Conservation (phyloP, 1,140 invertebrate species). For the Ostrea edulis region DNA sequence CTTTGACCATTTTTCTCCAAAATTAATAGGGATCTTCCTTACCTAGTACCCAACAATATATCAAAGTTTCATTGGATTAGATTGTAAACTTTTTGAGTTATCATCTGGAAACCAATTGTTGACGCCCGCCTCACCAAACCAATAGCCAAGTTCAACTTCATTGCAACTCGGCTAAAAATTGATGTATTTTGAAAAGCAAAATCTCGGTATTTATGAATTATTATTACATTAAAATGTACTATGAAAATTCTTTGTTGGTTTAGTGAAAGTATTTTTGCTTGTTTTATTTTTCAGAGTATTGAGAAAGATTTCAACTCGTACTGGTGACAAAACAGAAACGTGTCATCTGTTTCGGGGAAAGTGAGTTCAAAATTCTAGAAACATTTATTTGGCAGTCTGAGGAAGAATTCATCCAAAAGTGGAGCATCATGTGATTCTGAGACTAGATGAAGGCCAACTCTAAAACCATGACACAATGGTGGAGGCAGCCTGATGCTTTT, state of each 20-base stretch:
- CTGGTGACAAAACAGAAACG: slow-evolving; percentile 29
- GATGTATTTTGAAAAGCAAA: too few species aligned
- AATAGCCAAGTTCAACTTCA: too few species aligned
- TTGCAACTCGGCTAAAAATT: too few species aligned
- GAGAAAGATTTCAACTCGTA: slow-evolving; percentile 49
- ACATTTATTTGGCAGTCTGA: neutral
- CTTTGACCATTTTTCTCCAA: too few species aligned
- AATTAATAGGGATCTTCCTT: too few species aligned
- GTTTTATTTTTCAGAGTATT: slow-evolving; percentile 49
- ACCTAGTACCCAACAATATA: too few species aligned
- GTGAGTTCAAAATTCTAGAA: slow-evolving; percentile 22
- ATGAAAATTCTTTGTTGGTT: neutral
- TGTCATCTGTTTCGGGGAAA: neutral
- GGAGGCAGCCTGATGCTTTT: slow-evolving; percentile 50
- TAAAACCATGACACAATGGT: slow-evolving; percentile 44
- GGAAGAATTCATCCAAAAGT: neutral
- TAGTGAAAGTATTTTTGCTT: neutral
- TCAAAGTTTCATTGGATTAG: too few species aligned
- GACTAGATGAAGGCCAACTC: slow-evolving; percentile 55
- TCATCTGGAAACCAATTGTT: too few species aligned
- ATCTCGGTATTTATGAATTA: too few species aligned
- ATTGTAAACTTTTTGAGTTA: too few species aligned
- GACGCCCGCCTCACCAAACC: too few species aligned
- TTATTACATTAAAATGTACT: too few species aligned
- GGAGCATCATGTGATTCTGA: neutral